Base-by-base conservation (phyloP, 1,140 invertebrate species). In the Eciton burchellii region DNA sequence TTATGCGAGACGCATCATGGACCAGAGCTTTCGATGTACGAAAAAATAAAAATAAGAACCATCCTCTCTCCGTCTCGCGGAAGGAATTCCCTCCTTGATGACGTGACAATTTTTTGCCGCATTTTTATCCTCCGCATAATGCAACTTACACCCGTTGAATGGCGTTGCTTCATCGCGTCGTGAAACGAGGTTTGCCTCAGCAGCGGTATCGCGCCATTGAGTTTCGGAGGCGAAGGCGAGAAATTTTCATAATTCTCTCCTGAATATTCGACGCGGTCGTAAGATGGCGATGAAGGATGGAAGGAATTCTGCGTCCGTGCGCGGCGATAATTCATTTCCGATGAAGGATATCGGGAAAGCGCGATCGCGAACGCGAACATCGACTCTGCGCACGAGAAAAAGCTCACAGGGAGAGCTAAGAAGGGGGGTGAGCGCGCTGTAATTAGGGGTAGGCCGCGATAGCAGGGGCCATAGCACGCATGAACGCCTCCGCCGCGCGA, bases 401-500 rank as follows among this genome's bases (percentile, higher is more conserved):
- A n/a, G n/a, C n/a, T n/a, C n/a, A n/a, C n/a, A n/a, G n/a, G n/a
- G n/a, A n/a, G n/a, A n/a, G n/a, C n/a, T 49, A 86, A 81, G 68
- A 79, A 84, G 3, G 6, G 4, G 3, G 54, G 19, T 16, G 24
- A 59, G 6, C 35, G 35, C 14, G 11, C 26, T 86, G 79, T 88
- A 88, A 89, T 89, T 89, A 89, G 82, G 43, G 68, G 62, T 57
- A 45, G 14, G 65, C 9, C 45, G 77, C 84, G 86, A 83, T 84
- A 88, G 57, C 84, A 84, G 74, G 85, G 83, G 86, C 63, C 73
- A 52, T 6, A 62, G 57, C 82, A 82, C 70, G 81, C 86, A 86
- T 88, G 83, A 89, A 88, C 86, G 82, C 71, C 74, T 45, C 1
- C 41, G 35, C 72, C 87, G 88, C 86, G 87, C 86, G 77, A 89